Conservation (phyloP, 2,797 vertebrate species). For the Ataeniobius toweri region DNA sequence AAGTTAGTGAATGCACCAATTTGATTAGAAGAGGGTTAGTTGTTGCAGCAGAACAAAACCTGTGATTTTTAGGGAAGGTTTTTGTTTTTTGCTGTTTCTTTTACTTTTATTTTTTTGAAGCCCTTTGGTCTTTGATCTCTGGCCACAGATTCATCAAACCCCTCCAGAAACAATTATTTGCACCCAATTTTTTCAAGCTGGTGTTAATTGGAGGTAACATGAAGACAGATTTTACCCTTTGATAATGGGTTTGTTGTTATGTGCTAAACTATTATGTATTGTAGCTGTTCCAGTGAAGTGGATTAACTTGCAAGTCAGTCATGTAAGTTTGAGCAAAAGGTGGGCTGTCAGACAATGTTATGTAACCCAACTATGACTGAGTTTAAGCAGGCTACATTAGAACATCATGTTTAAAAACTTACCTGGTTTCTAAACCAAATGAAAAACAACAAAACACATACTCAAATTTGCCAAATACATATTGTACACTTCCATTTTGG, state of each 20-base stretch:
- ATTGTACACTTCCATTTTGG: constrained; percentile 6
- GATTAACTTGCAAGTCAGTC: too few relatives aligned
- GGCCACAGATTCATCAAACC: constrained; percentile 41
- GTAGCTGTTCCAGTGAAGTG: constrained; percentile 32
- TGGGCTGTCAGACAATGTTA: constrained; percentile 46
- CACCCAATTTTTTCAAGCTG: constrained; percentile 43
- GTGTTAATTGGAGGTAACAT: constrained; percentile 43
- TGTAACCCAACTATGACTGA: constrained; percentile 54
- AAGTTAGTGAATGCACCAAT: constrained; percentile 69
- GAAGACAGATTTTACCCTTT: constrained; percentile 32
- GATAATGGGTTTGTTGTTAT: constrained; percentile 48
- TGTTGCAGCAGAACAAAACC: constrained; percentile 68
- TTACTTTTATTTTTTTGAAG: constrained; percentile 7
- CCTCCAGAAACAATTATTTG: constrained; percentile 33
- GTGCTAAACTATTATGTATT: constrained; percentile 50
- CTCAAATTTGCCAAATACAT: constrained; percentile 26
- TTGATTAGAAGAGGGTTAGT: constrained; percentile 77
- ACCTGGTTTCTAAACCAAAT: background rate
- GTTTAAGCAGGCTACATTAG: constrained; percentile 27
- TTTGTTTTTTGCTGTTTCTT: constrained; percentile 14
- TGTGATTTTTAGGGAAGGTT: constrained; percentile 53
- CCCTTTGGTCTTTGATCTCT: constrained; percentile 60
- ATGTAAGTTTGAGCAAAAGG: constrained; percentile 52
- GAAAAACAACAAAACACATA: constrained; percentile 12
- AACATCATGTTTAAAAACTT: background rate